Evolutionary conservation across 2,888 invertebrate species (phyloP).

Genomic region (Tipula confusa): DNA sequence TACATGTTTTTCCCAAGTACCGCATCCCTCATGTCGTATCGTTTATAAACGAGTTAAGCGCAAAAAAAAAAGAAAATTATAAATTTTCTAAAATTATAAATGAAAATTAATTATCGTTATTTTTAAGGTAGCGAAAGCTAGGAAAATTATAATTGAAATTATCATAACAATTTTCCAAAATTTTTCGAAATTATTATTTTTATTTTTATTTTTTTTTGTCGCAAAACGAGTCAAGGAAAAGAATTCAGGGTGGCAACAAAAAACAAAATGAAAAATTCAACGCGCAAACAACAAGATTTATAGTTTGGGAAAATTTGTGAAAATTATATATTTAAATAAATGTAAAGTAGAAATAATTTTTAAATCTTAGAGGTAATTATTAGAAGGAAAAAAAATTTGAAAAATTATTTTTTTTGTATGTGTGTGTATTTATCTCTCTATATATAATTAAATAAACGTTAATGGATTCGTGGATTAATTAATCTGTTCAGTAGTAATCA

Average conservation of each 20-base stretch:
- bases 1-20: no score
- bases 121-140: background rate
- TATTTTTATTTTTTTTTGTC: background rate
- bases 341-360: background rate
- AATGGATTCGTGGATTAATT: slow-evolving; percentile 17
- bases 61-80: background rate
- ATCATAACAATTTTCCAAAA: background rate
- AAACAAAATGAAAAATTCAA: background rate
- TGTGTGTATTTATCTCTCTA: no score
- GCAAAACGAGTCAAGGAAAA: background rate
- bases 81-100: background rate
- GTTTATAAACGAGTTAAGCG: background rate
- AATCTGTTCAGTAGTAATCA: background rate
- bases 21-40: background rate
- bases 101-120: background rate
- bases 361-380: background rate
- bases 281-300: background rate
- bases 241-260: no score
- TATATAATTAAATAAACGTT: slow-evolving; percentile 7
- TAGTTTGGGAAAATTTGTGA: background rate
- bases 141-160: background rate
- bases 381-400: background rate
- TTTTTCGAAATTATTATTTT: no score
- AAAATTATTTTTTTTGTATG: no score
- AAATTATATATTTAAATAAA: background rate